Conservation (phyloP, 30 jellyfish, hydroid and myxozoan genomes). For the Hydractinia echinata region DNA sequence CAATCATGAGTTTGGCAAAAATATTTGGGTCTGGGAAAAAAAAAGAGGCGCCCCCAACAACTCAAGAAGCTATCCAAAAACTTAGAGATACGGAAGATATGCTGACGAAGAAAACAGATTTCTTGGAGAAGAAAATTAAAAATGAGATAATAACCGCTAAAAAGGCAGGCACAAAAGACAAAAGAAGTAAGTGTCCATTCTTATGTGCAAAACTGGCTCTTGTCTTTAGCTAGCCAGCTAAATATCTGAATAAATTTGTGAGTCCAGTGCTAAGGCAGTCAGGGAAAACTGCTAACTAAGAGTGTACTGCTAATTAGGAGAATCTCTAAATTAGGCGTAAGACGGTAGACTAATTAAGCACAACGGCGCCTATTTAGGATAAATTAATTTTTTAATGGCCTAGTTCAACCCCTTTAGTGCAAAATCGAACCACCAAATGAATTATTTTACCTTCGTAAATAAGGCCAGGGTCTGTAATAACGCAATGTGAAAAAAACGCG, state of each 20-base stretch:
- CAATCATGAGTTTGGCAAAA: constrained; percentile 72
- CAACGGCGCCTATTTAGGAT: too few species aligned
- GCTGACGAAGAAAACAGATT: constrained; percentile 80
- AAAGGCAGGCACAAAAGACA: constrained; percentile 84
- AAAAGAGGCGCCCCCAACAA: constrained; percentile 85
- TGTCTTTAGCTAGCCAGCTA: neutral
- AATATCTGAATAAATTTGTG: neutral
- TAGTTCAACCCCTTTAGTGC: too few species aligned
- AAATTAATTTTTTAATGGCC: too few species aligned
- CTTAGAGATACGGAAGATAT: constrained; percentile 83
- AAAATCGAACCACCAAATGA: too few species aligned
- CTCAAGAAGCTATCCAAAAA: constrained; percentile 95
- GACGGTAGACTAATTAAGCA: too few species aligned
- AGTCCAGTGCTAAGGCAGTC: neutral
- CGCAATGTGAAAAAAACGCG: too few species aligned
- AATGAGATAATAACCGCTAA: constrained; percentile 63
- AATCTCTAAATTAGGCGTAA: too few species aligned
- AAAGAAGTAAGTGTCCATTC: constrained; percentile 58
- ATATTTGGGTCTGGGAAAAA: constrained; percentile 86
- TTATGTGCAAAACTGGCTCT: neutral
- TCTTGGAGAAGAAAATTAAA: constrained; percentile 68
- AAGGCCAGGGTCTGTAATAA: too few species aligned
- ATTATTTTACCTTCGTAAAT: too few species aligned
- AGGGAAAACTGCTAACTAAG: too few species aligned
- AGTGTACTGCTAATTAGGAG: too few species aligned